Percentiles rank a stretch among this genome's conserved stretches.
These are phyloP conservation scores for Apamea epomidion DNA, from an alignment of 2,888 invertebrate genomes.

Conservation along the genomic window DNA sequence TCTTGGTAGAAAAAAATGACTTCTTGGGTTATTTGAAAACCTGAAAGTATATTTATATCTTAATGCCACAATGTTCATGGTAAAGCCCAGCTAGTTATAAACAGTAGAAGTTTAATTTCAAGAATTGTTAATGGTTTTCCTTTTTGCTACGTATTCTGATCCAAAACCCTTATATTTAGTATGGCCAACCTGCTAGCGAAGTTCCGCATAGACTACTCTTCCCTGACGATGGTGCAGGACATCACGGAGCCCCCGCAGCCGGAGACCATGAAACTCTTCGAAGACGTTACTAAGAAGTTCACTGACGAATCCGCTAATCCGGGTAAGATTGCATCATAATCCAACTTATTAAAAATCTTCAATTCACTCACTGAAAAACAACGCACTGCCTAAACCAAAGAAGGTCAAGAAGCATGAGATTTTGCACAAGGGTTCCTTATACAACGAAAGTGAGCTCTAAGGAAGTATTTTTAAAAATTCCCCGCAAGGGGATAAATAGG, in stretches of 20 bases:
- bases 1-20: not conserved
- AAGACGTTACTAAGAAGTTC: slow-evolving; percentile 93
- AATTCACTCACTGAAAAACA: not conserved
- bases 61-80: not conserved
- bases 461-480: not conserved
- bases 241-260: slow-evolving; percentile 95
- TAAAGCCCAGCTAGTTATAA: not conserved
- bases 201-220: slow-evolving; percentile 98
- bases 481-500: not conserved
- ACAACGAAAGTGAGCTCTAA: not conserved
- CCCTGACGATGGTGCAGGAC: slow-evolving; percentile 97
- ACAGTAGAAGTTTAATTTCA: not conserved
- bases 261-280: slow-evolving; percentile 93
- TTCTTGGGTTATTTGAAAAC: not conserved
- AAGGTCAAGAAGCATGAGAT: not conserved
- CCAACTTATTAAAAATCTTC: not conserved
- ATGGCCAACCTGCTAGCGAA: slow-evolving; percentile 98
- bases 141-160: slow-evolving; percentile 46
- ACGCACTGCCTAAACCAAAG: not conserved
- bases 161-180: slow-evolving; percentile 86
- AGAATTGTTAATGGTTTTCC: not conserved
- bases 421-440: not conserved
- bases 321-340: slow-evolving; percentile 65
- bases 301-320: slow-evolving; percentile 82
- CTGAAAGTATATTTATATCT: not conserved